These are phyloP conservation scores for Marcusenius ussheri DNA, from an alignment of 2,113 vertebrate species.

Conservation along the genomic window DNA sequence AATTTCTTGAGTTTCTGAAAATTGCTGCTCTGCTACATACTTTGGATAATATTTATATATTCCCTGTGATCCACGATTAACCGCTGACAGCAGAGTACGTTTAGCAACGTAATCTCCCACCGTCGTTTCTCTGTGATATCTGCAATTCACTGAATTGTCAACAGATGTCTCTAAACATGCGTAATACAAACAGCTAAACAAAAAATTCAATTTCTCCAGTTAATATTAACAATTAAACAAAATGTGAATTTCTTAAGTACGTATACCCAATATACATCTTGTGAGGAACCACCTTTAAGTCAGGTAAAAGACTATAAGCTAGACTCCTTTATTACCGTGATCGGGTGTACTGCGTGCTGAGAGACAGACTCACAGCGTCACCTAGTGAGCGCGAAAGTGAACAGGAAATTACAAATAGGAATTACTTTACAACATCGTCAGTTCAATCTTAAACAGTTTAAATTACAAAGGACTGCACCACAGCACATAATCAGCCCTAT, in stretches of 20 bases:
- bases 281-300: neutral
- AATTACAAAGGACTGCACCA: neutral
- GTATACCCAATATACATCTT: neutral
- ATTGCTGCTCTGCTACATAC: neutral
- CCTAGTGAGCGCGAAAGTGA: neutral
- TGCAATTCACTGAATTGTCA: neutral
- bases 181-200: neutral
- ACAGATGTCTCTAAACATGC: neutral
- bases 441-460: neutral
- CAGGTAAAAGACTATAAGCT: neutral
- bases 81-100: neutral
- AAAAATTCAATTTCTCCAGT: neutral
- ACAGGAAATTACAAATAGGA: neutral
- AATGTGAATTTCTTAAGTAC: neutral
- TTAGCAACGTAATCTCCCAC: neutral
- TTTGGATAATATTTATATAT: neutral
- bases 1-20: neutral
- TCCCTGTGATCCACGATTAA: neutral
- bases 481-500: neutral
- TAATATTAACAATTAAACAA: neutral
- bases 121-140: neutral
- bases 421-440: neutral
- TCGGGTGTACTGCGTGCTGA: neutral
- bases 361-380: neutral
- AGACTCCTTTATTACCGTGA: neutral